A percentile compares a stretch with the other conserved stretches of the same genome.
Conservation (phyloP, 2,113 vertebrate genomes). For the Seriola aureovittata region DNA sequence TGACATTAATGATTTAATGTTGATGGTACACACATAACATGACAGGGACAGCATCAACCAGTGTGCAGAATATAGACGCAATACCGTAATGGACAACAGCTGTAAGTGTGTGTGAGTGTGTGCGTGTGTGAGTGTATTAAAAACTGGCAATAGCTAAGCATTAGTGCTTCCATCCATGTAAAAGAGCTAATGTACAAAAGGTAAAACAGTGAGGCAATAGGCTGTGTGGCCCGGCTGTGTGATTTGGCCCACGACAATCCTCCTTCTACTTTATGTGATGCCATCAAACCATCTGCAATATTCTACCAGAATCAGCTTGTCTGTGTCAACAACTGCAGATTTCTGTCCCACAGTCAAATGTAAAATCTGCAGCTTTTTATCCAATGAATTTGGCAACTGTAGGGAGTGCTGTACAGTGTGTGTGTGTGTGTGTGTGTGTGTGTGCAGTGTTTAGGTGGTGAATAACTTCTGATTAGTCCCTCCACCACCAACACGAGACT, state of each 20-base stretch:
- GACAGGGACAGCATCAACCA: constrained; percentile 50
- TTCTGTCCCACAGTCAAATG: constrained; percentile 9
- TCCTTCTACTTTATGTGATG: constrained; percentile 30
- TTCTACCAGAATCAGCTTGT: constrained; percentile 17
- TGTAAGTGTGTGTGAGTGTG: constrained; percentile 22
- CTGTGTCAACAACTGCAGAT: constrained; percentile 1
- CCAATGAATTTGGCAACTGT: not conserved
- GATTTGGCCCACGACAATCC: constrained; percentile 64
- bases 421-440: constrained; percentile 27
- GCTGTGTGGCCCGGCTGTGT: constrained; percentile 40
- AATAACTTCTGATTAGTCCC: constrained; percentile 30
- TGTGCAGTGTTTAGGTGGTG: constrained; percentile 38
- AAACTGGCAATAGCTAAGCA: constrained; percentile 79
- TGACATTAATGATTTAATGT: constrained; percentile 36
- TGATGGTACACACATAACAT: constrained; percentile 54
- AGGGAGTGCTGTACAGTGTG: constrained; percentile 14
- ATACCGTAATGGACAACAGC: constrained; percentile 35
- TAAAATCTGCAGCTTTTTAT: constrained; percentile 24
- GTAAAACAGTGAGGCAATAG: constrained; percentile 56
- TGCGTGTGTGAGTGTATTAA: constrained; percentile 36
- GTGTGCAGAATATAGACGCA: constrained; percentile 34
- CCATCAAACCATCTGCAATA: constrained; percentile 52
- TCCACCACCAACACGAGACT: constrained; percentile 24
- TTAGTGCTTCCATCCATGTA: constrained; percentile 78
- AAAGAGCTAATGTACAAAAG: constrained; percentile 66